Evolutionary conservation across 2,888 invertebrate genomes (phyloP), one percentile per base, ranked within the genome.

Genomic region (Achlya flavicornis): DNA sequence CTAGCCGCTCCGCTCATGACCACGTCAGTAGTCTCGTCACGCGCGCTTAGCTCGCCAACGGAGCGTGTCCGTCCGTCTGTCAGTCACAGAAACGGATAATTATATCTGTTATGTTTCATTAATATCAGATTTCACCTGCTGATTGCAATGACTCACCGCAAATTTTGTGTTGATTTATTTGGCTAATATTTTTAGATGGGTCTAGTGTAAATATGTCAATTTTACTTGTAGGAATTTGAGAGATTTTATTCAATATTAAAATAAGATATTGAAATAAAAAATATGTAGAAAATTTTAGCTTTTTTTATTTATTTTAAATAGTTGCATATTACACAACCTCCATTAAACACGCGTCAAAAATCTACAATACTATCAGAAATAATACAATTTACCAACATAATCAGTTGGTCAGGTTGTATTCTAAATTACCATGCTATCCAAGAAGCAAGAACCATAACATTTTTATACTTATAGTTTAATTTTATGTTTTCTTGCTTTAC

Each of bases 31-130:
- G 12, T 16, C 16, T 38, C 58, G 71, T 71, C 75, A 83, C 74
- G 79, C 81, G 63, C 74, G 73, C 57, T 80, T 76, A 68, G 48
- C 69, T 64, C 67, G 57, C 65, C 69, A 77, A 71, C 71, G 64
- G 70, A 72, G 70, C 81, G 68, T 75, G 67, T 63, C 67, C 63
- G 62, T 58, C 63, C 66, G 67, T 71, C 72, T 63, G 63, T 58
- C 63, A 66, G 69, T 71, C 72, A 76, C 70, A 70, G 68, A 63
- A 60, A 53, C 53, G 19, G 53, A n/a, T 53, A n/a, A 53, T 53
- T 53, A 53, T 53, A 53, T 66, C 64, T 66, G 71, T 66, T 61
- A 62, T 68, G 65, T 68, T 65, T 63, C 75, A 75, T 73, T 71
- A 70, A 65, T 68, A 68, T 65, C 69, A 66, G 66, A 68, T 78